phyloP scores from a whole-genome alignment of 2,888 invertebrate genomes.

The Eristalinus aeneus region DNA sequence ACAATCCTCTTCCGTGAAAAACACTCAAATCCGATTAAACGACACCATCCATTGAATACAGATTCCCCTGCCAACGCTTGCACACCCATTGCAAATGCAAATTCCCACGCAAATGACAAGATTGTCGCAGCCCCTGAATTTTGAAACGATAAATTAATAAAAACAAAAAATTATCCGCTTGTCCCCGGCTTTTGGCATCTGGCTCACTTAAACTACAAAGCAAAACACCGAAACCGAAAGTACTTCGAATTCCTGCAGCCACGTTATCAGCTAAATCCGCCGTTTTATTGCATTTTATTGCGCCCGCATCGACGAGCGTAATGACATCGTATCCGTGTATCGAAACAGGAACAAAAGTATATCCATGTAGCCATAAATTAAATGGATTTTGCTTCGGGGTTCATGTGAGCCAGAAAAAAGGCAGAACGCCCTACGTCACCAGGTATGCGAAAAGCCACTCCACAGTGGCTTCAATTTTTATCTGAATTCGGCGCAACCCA shows the following conservation, averaged over 20 bases:
- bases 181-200: not conserved
- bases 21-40: too few relatives aligned
- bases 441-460: constrained; percentile 2
- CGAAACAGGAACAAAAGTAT: not conserved
- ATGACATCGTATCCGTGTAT: not conserved
- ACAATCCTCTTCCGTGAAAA: too few relatives aligned
- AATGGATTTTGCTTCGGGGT: not conserved
- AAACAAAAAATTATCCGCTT: not conserved
- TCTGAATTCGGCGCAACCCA: constrained; percentile 27
- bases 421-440: not conserved
- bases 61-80: not conserved
- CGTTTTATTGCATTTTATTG: not conserved
- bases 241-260: not conserved
- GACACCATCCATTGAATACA: not conserved
- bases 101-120: not conserved
- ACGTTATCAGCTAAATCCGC: not conserved
- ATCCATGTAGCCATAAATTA: constrained; percentile 15
- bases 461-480: constrained; percentile 23
- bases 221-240: not conserved
- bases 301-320: not conserved
- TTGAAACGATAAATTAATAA: not conserved
- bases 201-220: not conserved
- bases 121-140: not conserved
- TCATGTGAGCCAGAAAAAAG: not conserved
- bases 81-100: not conserved